Percentiles rank a stretch among this genome's conserved stretches.
Evolutionary conservation across 2,113 vertebrate species (phyloP).

Genomic region (Bothrops jararaca): DNA sequence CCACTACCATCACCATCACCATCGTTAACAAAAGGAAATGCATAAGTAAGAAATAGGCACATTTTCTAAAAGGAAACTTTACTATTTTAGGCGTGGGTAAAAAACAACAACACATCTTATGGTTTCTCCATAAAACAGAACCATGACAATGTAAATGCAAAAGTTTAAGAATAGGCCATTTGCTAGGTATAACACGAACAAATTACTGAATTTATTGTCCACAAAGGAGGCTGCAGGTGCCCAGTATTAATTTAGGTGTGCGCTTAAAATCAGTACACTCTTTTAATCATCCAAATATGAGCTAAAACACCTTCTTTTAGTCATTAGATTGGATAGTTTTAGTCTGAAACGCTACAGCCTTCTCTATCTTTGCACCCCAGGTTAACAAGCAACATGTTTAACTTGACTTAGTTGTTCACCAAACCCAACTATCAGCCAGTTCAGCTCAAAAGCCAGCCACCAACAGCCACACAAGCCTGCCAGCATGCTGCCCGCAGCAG

Average conservation of each 20-base stretch:
- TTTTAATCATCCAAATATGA: slow-evolving; percentile 3
- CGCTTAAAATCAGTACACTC: slow-evolving; percentile 21
- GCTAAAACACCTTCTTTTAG: slow-evolving; percentile 47
- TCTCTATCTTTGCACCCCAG: slow-evolving; percentile 64
- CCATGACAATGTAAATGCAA: slow-evolving; percentile 32
- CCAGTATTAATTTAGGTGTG: slow-evolving; percentile 28
- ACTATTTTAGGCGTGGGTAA: slow-evolving; percentile 51
- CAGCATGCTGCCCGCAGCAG: slow-evolving; percentile 81
- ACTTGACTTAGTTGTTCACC: slow-evolving; percentile 65
- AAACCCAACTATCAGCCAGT: slow-evolving; percentile 74
- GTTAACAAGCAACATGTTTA: slow-evolving; percentile 77
- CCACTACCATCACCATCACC: background rate
- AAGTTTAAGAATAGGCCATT: slow-evolving; percentile 11
- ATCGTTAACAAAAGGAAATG: slow-evolving; percentile 10
- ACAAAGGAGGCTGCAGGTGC: slow-evolving; percentile 37
- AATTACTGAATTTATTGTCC: background rate
- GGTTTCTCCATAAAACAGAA: slow-evolving; percentile 40
- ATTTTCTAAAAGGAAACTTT: slow-evolving; percentile 17
- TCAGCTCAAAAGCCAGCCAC: slow-evolving; percentile 87
- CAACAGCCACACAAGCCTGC: slow-evolving; percentile 85
- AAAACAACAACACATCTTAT: slow-evolving; percentile 44
- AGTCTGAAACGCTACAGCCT: slow-evolving; percentile 67
- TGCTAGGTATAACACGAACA: slow-evolving; percentile 7
- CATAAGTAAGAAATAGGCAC: slow-evolving; percentile 32
- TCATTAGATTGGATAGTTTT: slow-evolving; percentile 61